A percentile compares a stretch with the other conserved stretches of the same genome.
Evolutionary conservation across 1,140 invertebrate genomes (phyloP).

Genomic region (Hyphantria cunea): DNA sequence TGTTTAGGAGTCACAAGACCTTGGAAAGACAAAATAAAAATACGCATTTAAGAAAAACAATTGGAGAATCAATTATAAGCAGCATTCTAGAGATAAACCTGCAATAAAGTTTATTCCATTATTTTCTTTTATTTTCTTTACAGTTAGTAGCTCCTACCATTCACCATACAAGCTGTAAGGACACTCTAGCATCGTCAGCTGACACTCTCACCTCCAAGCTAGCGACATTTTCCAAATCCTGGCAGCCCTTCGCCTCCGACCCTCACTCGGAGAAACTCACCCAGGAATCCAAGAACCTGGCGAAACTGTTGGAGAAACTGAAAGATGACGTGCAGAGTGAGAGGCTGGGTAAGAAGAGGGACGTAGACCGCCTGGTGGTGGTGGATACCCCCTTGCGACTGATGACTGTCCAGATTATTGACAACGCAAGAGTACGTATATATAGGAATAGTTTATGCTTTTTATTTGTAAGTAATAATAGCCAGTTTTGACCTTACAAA

Average conservation of each 20-base stretch:
- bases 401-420: slow-evolving; percentile 50
- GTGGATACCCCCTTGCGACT: slow-evolving; percentile 55
- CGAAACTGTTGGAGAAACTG: slow-evolving; percentile 39
- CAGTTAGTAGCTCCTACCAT: slow-evolving; percentile 49
- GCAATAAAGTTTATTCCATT: background rate
- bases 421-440: slow-evolving; percentile 41
- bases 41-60: no score
- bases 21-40: no score
- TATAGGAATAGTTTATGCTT: background rate
- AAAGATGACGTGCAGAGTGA: slow-evolving; percentile 39
- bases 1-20: no score
- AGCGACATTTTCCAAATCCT: slow-evolving; percentile 35
- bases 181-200: slow-evolving; percentile 35
- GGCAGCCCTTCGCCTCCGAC: slow-evolving; percentile 34
- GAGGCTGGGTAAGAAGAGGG: slow-evolving; percentile 37
- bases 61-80: no score
- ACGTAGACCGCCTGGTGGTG: slow-evolving; percentile 36
- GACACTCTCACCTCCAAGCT: slow-evolving; percentile 34
- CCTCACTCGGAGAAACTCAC: slow-evolving; percentile 32
- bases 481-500: no score
- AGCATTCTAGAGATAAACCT: no score
- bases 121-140: slow-evolving; percentile 5
- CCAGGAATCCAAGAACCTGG: slow-evolving; percentile 32
- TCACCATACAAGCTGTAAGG: slow-evolving; percentile 42
- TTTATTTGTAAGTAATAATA: no score